These are phyloP conservation scores for Apogon talboti DNA, from an alignment of 2,797 vertebrate species.

Conservation along the genomic window DNA sequence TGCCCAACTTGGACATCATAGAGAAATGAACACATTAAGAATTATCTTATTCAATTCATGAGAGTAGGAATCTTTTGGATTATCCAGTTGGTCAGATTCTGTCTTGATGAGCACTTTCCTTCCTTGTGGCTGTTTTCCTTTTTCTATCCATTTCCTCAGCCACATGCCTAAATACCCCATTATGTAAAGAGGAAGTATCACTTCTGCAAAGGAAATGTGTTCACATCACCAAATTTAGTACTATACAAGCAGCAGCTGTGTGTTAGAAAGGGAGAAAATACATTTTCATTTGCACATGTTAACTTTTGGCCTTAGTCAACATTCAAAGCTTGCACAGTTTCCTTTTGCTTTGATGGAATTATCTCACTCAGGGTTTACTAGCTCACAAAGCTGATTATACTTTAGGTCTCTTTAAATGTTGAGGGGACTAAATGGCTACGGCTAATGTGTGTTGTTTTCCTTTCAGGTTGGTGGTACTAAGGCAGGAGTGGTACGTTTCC, in stretches of 20 bases:
- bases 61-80: too few relatives aligned
- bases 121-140: constrained; percentile 12
- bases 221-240: constrained; percentile 25
- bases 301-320: neutral
- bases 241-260: constrained; percentile 18
- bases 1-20: constrained; percentile 19
- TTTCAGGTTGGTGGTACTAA: constrained; percentile 96
- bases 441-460: constrained; percentile 36
- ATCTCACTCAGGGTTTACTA: constrained; percentile 53
- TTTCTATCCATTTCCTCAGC: constrained; percentile 6
- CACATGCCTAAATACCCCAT: constrained; percentile 12
- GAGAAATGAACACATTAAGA: constrained; percentile 26
- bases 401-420: constrained; percentile 41
- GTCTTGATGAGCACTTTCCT: constrained; percentile 24
- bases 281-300: neutral
- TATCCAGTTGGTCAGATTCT: neutral
- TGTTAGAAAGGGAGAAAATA: neutral
- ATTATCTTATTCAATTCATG: neutral
- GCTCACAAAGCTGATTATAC: constrained; percentile 63
- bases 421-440: constrained; percentile 35
- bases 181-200: constrained; percentile 53
- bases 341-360: constrained; percentile 58
- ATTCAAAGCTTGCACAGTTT: constrained; percentile 17
- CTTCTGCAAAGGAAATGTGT: constrained; percentile 43
- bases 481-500: constrained; percentile 95